Conservation (phyloP, 2,113 vertebrate genomes). For the Agapornis roseicollis region DNA sequence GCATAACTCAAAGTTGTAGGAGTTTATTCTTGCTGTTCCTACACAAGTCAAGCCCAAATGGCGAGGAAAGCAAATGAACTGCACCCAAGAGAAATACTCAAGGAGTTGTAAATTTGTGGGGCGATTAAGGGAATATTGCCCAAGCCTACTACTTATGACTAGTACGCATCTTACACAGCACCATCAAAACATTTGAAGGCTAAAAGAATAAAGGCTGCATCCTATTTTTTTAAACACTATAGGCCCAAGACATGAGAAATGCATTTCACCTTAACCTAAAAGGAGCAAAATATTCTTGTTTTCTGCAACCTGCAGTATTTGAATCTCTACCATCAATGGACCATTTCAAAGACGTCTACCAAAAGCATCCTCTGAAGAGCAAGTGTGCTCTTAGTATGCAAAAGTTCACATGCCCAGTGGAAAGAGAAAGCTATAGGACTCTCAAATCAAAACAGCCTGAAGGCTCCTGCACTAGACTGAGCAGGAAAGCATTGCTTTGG, state of each 20-base stretch:
- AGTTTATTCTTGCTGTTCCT: neutral
- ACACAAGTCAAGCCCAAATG: neutral
- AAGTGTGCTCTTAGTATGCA: neutral
- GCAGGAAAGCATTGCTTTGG: neutral
- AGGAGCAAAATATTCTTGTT: neutral
- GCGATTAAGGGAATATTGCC: neutral
- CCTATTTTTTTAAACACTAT: neutral
- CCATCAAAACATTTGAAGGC: neutral
- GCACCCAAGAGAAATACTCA: neutral
- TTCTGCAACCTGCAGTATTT: neutral
- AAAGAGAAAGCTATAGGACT: neutral
- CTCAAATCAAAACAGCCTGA: neutral
- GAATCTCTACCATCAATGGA: neutral
- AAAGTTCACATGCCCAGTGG: neutral
- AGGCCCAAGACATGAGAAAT: neutral
- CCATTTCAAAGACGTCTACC: neutral
- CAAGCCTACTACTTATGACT: neutral
- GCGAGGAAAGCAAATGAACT: neutral
- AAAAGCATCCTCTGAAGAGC: neutral
- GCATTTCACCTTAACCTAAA: neutral
- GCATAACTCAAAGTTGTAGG: neutral
- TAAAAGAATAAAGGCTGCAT: neutral
- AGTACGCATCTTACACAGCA: neutral
- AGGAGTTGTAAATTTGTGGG: neutral
- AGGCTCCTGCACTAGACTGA: neutral